Conservation (phyloP, 2,113 vertebrate genomes). For the Oryzias woworae region DNA sequence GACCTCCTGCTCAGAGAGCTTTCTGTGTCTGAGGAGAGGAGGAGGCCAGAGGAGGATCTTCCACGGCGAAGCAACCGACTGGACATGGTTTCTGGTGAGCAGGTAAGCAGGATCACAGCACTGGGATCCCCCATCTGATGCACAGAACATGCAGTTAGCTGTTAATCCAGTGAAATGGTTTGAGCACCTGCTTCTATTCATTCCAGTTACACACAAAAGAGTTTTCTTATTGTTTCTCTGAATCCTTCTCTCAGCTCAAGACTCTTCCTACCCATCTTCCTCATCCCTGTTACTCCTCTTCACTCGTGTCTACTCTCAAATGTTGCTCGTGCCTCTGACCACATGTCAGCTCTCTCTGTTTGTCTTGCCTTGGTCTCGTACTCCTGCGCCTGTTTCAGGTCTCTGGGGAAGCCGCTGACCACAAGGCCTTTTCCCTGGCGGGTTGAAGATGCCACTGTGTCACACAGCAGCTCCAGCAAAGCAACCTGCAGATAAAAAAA, state of each 20-base stretch:
- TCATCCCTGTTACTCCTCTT: neutral
- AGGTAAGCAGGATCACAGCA: constrained; percentile 84
- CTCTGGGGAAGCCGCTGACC: constrained; percentile 86
- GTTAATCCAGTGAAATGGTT: neutral
- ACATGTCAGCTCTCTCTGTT: neutral
- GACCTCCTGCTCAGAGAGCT: constrained; percentile 58
- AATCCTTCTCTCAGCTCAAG: neutral
- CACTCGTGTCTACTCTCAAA: neutral
- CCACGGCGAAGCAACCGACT: constrained; percentile 73
- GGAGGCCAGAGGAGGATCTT: constrained; percentile 46
- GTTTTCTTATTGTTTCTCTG: too few relatives aligned
- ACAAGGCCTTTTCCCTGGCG: constrained; percentile 82
- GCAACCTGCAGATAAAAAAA: constrained; percentile 70
- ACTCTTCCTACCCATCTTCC: neutral
- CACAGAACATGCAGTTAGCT: neutral
- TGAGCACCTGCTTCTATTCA: neutral
- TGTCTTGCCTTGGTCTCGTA: constrained; percentile 86
- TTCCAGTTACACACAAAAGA: too few relatives aligned
- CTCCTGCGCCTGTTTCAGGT: constrained; percentile 83
- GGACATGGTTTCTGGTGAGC: constrained; percentile 85
- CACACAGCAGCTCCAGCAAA: constrained; percentile 85
- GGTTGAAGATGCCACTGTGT: constrained; percentile 76
- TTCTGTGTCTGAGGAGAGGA: constrained; percentile 26
- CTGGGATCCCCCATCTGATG: constrained; percentile 85
- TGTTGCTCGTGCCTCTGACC: constrained; percentile 2